Conservation (phyloP, 2,113 vertebrate species). For the Phaetusa simplex region DNA sequence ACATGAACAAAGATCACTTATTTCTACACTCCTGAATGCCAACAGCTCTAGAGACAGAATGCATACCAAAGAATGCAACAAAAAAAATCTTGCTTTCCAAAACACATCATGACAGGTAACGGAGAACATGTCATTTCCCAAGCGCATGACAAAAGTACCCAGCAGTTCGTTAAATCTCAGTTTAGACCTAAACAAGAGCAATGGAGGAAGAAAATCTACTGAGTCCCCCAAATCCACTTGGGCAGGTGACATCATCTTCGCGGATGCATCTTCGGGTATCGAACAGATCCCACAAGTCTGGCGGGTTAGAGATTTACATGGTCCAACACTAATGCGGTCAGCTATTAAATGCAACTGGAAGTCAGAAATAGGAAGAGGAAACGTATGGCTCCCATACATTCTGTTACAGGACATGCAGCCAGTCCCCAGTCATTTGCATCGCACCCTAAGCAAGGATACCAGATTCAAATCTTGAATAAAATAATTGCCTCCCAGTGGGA, state of each 20-base stretch:
- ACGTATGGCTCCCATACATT: accelerated
- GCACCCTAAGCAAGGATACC: background rate
- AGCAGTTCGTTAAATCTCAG: background rate
- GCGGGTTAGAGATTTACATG: background rate
- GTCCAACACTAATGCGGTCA: background rate
- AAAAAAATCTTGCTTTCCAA: background rate
- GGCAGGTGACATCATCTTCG: no score
- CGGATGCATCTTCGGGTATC: background rate
- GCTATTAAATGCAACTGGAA: background rate
- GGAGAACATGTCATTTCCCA: background rate
- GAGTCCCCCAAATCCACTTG: background rate
- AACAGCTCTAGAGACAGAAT: background rate
- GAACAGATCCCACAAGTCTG: background rate
- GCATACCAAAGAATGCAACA: background rate
- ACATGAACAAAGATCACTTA: accelerated
- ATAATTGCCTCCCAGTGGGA: background rate
- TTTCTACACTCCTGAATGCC: background rate
- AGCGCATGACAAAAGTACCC: background rate
- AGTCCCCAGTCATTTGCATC: background rate
- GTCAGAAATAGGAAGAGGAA: background rate
- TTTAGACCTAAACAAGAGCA: background rate
- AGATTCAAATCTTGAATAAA: background rate
- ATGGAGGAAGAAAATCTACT: background rate
- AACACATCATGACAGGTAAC: background rate
- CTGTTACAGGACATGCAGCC: background rate